These are phyloP conservation scores for Folsomia candida DNA, from an alignment of 2,888 invertebrate genomes.

Conservation along the genomic window DNA sequence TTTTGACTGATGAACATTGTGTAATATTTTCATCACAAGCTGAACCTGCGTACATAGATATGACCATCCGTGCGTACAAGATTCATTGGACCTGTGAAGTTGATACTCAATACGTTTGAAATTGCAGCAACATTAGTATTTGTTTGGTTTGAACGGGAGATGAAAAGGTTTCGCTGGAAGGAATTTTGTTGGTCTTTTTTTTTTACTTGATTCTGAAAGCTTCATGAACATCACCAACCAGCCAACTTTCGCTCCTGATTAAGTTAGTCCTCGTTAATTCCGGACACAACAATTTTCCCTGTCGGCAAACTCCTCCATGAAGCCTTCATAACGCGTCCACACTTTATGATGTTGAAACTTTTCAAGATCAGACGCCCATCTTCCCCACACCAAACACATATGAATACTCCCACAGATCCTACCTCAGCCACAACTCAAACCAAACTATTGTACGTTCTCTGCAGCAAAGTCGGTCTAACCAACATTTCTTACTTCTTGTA, in stretches of 20 bases:
- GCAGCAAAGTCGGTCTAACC: too few species aligned
- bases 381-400: not conserved
- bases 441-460: too few species aligned
- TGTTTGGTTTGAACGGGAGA: constrained; percentile 17
- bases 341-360: not conserved
- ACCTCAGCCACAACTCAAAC: too few species aligned
- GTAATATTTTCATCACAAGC: too few species aligned
- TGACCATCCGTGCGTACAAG: too few species aligned
- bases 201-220: constrained; percentile 9
- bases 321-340: constrained; percentile 18
- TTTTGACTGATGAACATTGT: too few species aligned
- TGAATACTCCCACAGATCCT: not conserved
- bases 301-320: constrained; percentile 43
- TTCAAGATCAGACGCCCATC: not conserved
- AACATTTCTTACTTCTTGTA: too few species aligned
- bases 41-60: too few species aligned
- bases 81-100: too few species aligned
- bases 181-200: not conserved
- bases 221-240: constrained; percentile 38
- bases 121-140: too few species aligned
- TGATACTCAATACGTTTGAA: too few species aligned
- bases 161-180: constrained; percentile 8
- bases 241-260: constrained; percentile 49
- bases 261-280: constrained; percentile 50
- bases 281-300: constrained; percentile 49